Evolutionary conservation across 2,888 invertebrate genomes (phyloP), one percentile per base, ranked within the genome.

Genomic region (Cremastinae sp.): DNA sequence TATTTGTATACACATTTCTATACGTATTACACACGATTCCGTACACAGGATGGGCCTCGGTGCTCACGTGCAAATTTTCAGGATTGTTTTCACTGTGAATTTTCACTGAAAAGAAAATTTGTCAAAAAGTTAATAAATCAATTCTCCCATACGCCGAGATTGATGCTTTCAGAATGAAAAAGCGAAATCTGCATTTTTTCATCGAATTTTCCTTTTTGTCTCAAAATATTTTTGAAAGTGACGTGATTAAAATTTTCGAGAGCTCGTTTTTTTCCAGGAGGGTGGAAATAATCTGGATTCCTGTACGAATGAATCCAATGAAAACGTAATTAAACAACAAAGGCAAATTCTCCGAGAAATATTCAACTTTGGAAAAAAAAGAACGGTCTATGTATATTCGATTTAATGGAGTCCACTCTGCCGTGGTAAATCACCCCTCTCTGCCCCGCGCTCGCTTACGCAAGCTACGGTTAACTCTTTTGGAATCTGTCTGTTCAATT

Each of bases 401-500:
- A 65, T 64, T 76, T 73, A 76, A 76, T 76, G 73, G 73, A 76
- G 76, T 61, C 69, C 47, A 69, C 35, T 53, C 45, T 53, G 55
- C 58, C 47, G 64, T 45, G 73, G 59, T 73, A 73, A 73, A 76
- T 76, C 55, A 47, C n/a, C 47, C 55, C 22, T 51, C 41, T 49
- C 35, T 22, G 16, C 22, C 45, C 62, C 56, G 12, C 4, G 14
- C 22, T 22, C 20, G 16, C 18, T 51, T 43, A 66, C 16, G 8
- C 16, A 10, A 18, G 8, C 47, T n/a, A 53, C 12, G 61, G 53
- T 73, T 76, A 45, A 69, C 59, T 76, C 76, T 69, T 43, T 64
- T 69, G 69, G 64, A 76, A 76, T 68, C 73, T 65, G 53, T 64
- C 69, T 55, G 73, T 76, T 73, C 76, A 73, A 76, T 73, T 76